Conservation (phyloP, 2,797 vertebrate genomes). For the Chiroxiphia lanceolata region DNA sequence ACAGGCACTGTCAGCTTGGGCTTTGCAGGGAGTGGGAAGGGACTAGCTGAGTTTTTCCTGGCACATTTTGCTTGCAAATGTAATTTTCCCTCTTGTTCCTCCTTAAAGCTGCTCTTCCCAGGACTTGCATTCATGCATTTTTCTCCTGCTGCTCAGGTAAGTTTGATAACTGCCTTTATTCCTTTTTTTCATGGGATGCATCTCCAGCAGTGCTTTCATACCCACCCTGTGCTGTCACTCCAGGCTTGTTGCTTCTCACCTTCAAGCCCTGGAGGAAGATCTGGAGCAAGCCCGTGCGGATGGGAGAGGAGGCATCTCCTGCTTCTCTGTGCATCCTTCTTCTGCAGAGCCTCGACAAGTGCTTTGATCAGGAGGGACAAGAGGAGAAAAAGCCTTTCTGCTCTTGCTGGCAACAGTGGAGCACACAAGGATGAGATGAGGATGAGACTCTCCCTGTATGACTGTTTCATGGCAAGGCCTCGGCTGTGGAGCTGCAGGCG, state of each 20-base stretch:
- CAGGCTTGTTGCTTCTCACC: background rate
- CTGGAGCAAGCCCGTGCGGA: rapidly evolving
- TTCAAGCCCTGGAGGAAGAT: background rate
- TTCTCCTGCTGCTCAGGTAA: background rate
- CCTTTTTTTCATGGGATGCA: background rate
- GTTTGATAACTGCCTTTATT: background rate
- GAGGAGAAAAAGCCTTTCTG: background rate
- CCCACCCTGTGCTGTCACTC: background rate
- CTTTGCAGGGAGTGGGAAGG: background rate
- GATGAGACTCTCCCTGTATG: background rate
- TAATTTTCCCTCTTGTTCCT: background rate
- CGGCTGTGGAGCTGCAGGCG: background rate
- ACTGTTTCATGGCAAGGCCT: rapidly evolving
- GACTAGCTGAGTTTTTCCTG: background rate
- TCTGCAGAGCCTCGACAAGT: background rate
- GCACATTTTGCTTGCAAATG: background rate
- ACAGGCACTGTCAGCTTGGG: background rate
- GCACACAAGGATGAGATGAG: rapidly evolving
- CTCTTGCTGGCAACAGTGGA: background rate
- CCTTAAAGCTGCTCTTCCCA: background rate
- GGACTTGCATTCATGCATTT: background rate
- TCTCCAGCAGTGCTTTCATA: background rate
- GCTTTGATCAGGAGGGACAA: background rate
- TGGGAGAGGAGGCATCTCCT: background rate
- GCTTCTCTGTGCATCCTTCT: background rate